A percentile compares a stretch with the other conserved stretches of the same genome.
Conservation (phyloP, 2,888 invertebrate species). For the Agriopis aurantiaria region DNA sequence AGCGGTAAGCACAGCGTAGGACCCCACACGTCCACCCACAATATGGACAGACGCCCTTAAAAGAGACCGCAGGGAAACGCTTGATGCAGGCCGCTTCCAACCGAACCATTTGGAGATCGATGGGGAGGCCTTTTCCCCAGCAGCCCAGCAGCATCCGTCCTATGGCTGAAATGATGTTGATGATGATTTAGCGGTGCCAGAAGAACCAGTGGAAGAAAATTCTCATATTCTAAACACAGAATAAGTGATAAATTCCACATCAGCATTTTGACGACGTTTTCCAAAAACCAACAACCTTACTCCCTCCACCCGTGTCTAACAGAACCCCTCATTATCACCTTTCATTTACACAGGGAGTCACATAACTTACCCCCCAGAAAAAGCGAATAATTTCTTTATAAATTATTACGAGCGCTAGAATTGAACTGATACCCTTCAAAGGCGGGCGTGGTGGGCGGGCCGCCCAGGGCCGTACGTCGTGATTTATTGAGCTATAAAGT, state of each 20-base stretch:
- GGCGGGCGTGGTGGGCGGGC: constrained; percentile 65
- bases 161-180: no score
- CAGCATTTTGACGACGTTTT: no score
- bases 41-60: no score
- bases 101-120: no score
- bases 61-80: no score
- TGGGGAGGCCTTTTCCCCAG: no score
- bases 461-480: constrained; percentile 77
- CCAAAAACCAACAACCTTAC: neutral
- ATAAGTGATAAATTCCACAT: neutral
- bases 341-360: constrained; percentile 29
- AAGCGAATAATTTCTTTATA: constrained; percentile 88
- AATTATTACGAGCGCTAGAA: constrained; percentile 88
- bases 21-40: no score
- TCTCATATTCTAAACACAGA: neutral
- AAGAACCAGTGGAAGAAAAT: no score
- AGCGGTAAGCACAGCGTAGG: no score
- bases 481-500: constrained; percentile 93
- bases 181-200: no score
- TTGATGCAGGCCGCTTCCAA: no score
- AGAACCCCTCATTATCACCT: constrained; percentile 35
- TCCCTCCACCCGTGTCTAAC: constrained; percentile 9
- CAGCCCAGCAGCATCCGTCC: no score
- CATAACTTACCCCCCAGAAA: constrained; percentile 57
- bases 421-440: constrained; percentile 89